Evolutionary conservation across 1,140 invertebrate species (phyloP).

Genomic region (Apis dorsata): DNA sequence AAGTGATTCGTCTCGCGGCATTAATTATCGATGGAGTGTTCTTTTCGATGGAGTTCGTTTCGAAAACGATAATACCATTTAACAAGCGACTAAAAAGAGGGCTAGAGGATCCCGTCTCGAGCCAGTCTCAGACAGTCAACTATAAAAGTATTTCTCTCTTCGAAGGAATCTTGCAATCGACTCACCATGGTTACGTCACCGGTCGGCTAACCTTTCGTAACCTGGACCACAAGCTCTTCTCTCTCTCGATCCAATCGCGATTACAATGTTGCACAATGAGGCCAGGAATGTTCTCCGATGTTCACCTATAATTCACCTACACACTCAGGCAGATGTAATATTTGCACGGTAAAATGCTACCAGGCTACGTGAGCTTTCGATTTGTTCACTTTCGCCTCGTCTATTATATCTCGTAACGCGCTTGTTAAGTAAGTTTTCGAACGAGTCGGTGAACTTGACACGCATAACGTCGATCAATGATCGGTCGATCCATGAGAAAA

Average conservation of each 20-base stretch:
- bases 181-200: slow-evolving; percentile 33
- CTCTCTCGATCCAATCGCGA: slow-evolving; percentile 47
- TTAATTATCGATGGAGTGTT: too few species aligned
- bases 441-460: slow-evolving; percentile 41
- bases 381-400: background rate
- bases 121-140: background rate
- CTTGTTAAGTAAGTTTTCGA: slow-evolving; percentile 21
- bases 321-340: background rate
- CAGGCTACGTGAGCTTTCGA: slow-evolving; percentile 14
- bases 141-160: background rate
- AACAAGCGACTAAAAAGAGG: background rate
- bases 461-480: background rate
- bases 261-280: slow-evolving; percentile 38
- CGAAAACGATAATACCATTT: background rate
- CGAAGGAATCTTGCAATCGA: slow-evolving; percentile 46
- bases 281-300: background rate
- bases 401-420: background rate
- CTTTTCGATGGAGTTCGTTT: background rate
- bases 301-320: background rate
- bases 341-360: slow-evolving; percentile 21
- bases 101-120: background rate
- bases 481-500: background rate
- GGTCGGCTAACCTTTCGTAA: slow-evolving; percentile 41
- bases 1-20: too few species aligned
- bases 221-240: slow-evolving; percentile 51